Evolutionary conservation across 2,797 vertebrate species (phyloP), one percentile per base, ranked within the genome.

Genomic region (Tapirus indicus): DNA sequence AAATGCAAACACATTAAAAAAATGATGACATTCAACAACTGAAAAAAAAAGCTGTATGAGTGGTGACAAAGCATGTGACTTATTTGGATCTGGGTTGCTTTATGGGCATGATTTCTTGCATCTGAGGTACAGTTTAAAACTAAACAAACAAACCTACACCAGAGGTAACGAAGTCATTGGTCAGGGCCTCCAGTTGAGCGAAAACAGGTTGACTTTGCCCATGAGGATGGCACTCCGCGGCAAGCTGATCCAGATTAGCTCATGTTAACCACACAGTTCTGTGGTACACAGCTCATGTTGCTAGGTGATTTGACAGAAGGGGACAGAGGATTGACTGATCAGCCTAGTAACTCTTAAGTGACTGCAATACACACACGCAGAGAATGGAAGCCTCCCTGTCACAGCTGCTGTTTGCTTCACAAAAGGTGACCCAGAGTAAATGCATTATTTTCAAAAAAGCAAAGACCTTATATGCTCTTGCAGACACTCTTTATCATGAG

Each of bases 241-340:
- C 71, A 92, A 62, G 77, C 69, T 88, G 94, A 91, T 86, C 66
- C 92, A 79, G 94, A 94, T 92, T 93, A 96, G 97, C 64, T 97
- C 35, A 8, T 10, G 41, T 27, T 58, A 83, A 91, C 87, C 25
- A 68, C 35, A 49, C 47, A 2, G 41, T 88, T 94, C 58, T 91
- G 79, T 27, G 13, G 29, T 83, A 69, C 90, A 69, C 11, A 20
- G 83, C 69, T 38, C 82, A 56, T 0, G 97, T 98, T 98, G 97
- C 98, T 98, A 98, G 95, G 97, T 96, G 94, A 97, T 72, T 95
- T 4, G 72, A 72, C 86, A 97, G 93, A 92, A 94, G 68, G 91
- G 96, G 95, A 98, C 93, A 97, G 97, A 97, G 88, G 90, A 25
- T 78, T 96, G 97, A 97, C 92, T 97, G 96, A 98, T 56, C 96